Base-by-base conservation (phyloP, 92 coral and sea anemone genomes). In the Epizoanthus scotinus region DNA sequence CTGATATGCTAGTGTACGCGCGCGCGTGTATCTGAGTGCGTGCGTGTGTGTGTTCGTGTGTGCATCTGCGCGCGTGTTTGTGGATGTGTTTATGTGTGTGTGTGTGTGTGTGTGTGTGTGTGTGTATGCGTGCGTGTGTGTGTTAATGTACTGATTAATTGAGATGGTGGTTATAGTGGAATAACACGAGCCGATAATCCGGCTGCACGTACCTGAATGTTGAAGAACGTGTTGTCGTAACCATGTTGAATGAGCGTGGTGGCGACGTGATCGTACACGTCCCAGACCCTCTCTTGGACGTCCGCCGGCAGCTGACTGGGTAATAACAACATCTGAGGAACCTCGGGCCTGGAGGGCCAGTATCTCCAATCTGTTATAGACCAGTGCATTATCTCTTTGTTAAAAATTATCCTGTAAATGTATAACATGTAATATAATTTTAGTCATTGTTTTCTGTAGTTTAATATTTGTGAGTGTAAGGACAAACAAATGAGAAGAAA, bases 351-450 rank as follows among this genome's bases (percentile, higher is more conserved):
- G 26, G 70, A 47, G 9, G 72, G 83, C 83, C 83, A 78, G 28
- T 78, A 78, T 44, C 47, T 26, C 83, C 83, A 78, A 57, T 78
- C 83, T 3, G 72, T 78, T 57, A 78, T 78, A 19, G 83, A 69
- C 83, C 83, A 78, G 73, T 78, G 83, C 1, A 65, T 29, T 1
- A 78, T 65, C 60, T 78, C 72, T 17, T 65, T 65, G 70, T 78
- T 62, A 52, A 63, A 78, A 24, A 78, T 65, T 8, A 62, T 17
- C 22, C 83, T 78, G 28, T 17, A 20, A 34, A 36, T 0, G 34
- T 27, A 25, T 52, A 73, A 9, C 34, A 38, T 31, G 31, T 21
- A 42, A 8, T 34, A 1, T 6, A 42, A 12, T 10, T 12, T 12
- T 12, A 10, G 12, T n/a, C n/a, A n/a, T n/a, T n/a, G n/a, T 15